Evolutionary conservation across 2,797 vertebrate species (phyloP).

Genomic region (Moxostoma hubbsi): DNA sequence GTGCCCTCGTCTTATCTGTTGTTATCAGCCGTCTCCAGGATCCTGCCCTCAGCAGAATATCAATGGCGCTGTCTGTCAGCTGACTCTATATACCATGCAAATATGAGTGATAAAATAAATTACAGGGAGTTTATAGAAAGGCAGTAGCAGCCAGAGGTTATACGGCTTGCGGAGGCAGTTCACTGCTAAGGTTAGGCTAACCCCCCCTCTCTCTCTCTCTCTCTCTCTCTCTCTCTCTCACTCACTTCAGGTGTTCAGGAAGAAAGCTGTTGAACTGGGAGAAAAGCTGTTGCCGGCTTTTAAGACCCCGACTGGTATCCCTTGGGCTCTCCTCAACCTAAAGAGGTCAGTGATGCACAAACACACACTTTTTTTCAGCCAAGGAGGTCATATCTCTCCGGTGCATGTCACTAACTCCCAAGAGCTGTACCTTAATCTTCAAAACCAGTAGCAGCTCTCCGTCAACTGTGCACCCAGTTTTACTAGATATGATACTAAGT

Average conservation of each 20-base stretch:
- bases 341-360: constrained; percentile 86
- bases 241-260: constrained; percentile 87
- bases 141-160: constrained; percentile 22
- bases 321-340: constrained; percentile 97
- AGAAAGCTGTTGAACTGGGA: constrained; percentile 94
- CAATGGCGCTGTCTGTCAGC: constrained; percentile 34
- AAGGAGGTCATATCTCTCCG: constrained; percentile 2
- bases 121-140: constrained; percentile 23
- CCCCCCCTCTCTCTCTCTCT: constrained; percentile 29
- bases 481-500: background rate
- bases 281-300: constrained; percentile 96
- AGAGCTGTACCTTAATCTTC: background rate
- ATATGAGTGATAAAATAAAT: constrained; percentile 43
- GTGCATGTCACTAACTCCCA: background rate
- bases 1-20: constrained; percentile 53
- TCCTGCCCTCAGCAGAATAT: constrained; percentile 34
- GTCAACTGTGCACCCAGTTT: constrained; percentile 7
- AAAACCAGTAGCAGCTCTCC: background rate
- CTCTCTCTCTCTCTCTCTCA: constrained; percentile 37
- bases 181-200: background rate
- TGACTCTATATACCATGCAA: constrained; percentile 40
- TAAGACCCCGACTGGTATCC: constrained; percentile 96
- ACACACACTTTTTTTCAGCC: constrained; percentile 34
- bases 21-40: constrained; percentile 57
- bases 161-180: background rate